Evolutionary conservation across 2,888 invertebrate genomes (phyloP), one percentile per base, ranked within the genome.

Genomic region (Drosophila maculinotata): DNA sequence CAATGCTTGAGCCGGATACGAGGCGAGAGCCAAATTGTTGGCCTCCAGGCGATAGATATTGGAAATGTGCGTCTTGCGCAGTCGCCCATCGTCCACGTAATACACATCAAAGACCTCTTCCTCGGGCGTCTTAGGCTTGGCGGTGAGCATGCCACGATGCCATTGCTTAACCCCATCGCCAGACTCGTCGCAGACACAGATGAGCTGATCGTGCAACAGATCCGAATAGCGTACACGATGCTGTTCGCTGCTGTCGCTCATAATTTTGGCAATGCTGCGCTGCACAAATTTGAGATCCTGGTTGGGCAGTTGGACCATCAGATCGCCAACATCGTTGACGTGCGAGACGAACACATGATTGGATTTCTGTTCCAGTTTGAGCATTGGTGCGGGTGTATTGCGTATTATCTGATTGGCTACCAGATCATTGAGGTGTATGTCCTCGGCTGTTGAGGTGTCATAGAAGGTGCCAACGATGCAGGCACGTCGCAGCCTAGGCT

Each of bases 351-450:
- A 26, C 12, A 89, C 77, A 0, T 90, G 89, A 64, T 89, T 90
- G 2, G 89, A 89, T 10, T 89, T 79, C 6, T 87, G 85, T 1
- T 76, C 86, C 5, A 87, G 76, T 54, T 88, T 88, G 0, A 92
- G 79, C 60, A 89, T 81, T 0, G 92, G 92, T 4, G 83, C 69
- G 8, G 88, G 87, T 3, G 90, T 90, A n/a, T 86, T 86, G 57
- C 89, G 85, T 8, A 89, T 92, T 86, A 93, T 93, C 90, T 92
- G 92, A 89, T 93, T 92, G 38, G 93, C 90, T 52, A 95, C 91
- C 82, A 93, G 90, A 72, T 93, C 92, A 90, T 95, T 95, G 56
- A 95, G 91, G 90, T 95, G 93, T 52, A 95, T 90, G 89, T 95
- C 95, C 35, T 93, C 93, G 31, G 71, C 48, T 30, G 94, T 93